These are phyloP conservation scores for Brachyptera risi DNA, from an alignment of 2,888 invertebrate genomes.

Conservation along the genomic window DNA sequence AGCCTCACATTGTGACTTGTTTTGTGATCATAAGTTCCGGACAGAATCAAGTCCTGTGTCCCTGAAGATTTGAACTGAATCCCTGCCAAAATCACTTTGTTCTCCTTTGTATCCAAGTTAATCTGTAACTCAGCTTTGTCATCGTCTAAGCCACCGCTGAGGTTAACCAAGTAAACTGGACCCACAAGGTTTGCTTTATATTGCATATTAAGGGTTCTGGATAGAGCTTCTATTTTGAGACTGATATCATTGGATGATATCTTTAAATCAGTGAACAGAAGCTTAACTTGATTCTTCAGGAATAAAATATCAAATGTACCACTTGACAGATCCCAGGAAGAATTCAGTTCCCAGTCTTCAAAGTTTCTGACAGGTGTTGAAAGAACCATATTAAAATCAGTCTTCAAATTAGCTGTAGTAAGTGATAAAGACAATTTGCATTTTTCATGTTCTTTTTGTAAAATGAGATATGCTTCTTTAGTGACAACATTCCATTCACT, in stretches of 20 bases:
- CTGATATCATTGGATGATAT: not conserved
- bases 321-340: not conserved
- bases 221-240: constrained; percentile 31
- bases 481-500: not conserved
- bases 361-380: not conserved
- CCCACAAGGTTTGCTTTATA: constrained; percentile 26
- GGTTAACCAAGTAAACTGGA: not conserved
- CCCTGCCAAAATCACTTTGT: constrained; percentile 28
- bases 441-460: not conserved
- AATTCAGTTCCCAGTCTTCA: not conserved
- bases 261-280: not conserved
- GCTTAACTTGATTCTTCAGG: not conserved
- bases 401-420: not conserved
- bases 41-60: constrained; percentile 30
- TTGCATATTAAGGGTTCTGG: too few species aligned
- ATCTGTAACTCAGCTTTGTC: constrained; percentile 32
- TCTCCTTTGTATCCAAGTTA: constrained; percentile 30
- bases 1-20: constrained; percentile 22
- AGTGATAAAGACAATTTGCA: not conserved
- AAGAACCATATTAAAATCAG: not conserved
- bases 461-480: not conserved
- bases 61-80: constrained; percentile 33
- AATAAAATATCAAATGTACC: not conserved
- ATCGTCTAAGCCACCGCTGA: constrained; percentile 15
- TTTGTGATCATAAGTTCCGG: constrained; percentile 29